A percentile compares a stretch with the other conserved stretches of the same genome.
phyloP scores from a whole-genome alignment of 2,888 invertebrate genomes.

The Callyntrura guangdongensis region DNA sequence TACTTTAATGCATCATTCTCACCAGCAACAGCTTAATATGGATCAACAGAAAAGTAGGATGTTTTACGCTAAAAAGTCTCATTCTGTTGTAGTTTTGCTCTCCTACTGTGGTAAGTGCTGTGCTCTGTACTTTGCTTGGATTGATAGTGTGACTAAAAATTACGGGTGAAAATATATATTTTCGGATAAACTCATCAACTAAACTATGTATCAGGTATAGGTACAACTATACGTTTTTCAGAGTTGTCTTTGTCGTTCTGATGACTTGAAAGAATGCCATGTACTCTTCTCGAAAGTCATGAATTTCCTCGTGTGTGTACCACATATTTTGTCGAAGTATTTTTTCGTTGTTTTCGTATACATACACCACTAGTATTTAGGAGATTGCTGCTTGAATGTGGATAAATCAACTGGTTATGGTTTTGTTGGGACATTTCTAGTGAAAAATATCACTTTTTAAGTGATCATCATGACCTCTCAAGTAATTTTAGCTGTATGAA shows the following conservation, averaged over 20 bases:
- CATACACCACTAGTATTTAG: too few relatives aligned
- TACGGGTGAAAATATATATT: conserved; percentile 22
- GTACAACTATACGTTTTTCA: background rate
- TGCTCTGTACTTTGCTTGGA: background rate
- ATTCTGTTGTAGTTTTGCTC: background rate
- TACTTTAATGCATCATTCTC: conserved; percentile 37
- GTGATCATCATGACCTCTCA: conserved; percentile 70
- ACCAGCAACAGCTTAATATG: too few relatives aligned
- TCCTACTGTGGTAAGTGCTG: background rate
- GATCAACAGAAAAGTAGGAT: conserved; percentile 1
- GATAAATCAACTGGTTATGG: conserved; percentile 61
- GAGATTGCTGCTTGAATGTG: conserved; percentile 2
- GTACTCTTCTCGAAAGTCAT: background rate
- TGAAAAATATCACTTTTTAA: conserved; percentile 72
- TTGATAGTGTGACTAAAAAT: background rate
- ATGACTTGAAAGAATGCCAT: conserved; percentile 56
- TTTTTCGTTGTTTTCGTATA: background rate
- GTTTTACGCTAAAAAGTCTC: too few relatives aligned
- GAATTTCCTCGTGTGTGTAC: too few relatives aligned
- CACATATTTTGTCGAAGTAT: background rate
- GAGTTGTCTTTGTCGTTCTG: conserved; percentile 34
- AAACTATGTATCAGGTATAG: background rate
- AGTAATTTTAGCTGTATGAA: conserved; percentile 70
- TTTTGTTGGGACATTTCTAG: conserved; percentile 61
- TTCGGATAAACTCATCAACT: conserved; percentile 1